Evolutionary conservation across 2,113 vertebrate genomes (phyloP), one percentile per base, ranked within the genome.

Genomic region (Pseudorhombus dupliciocellatus): DNA sequence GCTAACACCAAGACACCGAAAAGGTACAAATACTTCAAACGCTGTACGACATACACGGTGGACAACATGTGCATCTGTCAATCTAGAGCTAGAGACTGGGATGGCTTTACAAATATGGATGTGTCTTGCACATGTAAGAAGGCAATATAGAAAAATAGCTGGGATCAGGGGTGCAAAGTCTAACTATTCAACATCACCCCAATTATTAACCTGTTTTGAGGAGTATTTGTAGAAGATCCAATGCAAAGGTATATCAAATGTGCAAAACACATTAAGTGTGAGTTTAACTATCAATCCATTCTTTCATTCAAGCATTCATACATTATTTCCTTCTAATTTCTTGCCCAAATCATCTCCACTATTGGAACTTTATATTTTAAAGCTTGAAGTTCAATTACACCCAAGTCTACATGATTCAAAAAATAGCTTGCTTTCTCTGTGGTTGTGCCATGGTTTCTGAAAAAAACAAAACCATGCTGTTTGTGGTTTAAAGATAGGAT

Each of bases 191-290:
- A 90, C 88, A 89, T 85, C 89, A 87, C 84, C 91, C 95, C 95
- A 88, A 68, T 95, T 96, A 96, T 96, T 96, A 94, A 97, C 96
- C 96, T 97, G 96, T 97, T 95, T 95, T 90, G 88, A 91, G 95
- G 93, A 96, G 94, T 95, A 95, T 96, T 95, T 93, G 92, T 95
- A 94, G 95, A 98, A 97, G 96, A 95, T 96, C 95, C 93, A 95
- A 97, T 96, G 96, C 96, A 96, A 94, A 97, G 94, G 93, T 97
- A 95, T 97, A 97, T 95, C 96, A 98, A 98, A 98, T 98, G 98
- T 99, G 98, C 96, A 99, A 99, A 97, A 98, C 97, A 98, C 96
- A 97, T 96, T 96, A 95, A 96, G 96, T 96, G 95, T 96, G 95
- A 96, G 92, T 95, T 88, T 90, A 90, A 93, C 86, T 87, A 90